phyloP scores from a whole-genome alignment of 2,888 invertebrate genomes.

The Alentia gelatinosa region DNA sequence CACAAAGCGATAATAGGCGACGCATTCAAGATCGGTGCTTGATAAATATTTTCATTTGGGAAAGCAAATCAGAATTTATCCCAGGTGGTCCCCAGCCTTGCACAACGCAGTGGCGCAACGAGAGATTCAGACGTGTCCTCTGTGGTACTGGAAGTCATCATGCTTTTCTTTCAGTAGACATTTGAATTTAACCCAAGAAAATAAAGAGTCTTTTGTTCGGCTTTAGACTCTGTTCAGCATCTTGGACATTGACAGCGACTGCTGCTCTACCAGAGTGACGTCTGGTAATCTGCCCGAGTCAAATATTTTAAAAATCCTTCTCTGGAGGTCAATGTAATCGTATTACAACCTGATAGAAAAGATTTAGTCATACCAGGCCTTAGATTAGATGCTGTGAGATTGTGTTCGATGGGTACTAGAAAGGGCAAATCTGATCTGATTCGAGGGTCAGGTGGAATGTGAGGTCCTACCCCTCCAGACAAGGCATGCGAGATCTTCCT shows the following conservation, averaged over 20 bases:
- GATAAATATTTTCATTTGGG: neutral
- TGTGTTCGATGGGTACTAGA: neutral
- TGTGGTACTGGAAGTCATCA: neutral
- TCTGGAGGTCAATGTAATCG: too few species aligned
- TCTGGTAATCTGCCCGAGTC: neutral
- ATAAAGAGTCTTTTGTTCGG: neutral
- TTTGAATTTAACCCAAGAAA: neutral
- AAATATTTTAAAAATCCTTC: too few species aligned
- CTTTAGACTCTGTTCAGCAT: neutral
- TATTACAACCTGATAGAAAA: too few species aligned
- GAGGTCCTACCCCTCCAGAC: neutral
- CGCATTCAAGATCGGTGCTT: neutral
- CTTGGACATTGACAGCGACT: neutral
- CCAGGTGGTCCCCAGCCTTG: neutral
- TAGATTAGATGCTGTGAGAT: slow-evolving; percentile 1
- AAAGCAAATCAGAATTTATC: neutral
- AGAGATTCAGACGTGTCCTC: neutral
- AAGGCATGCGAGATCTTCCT: neutral
- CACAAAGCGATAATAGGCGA: neutral
- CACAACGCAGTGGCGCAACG: neutral
- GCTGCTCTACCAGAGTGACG: neutral
- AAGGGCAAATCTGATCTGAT: neutral
- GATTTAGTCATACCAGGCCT: too few species aligned
- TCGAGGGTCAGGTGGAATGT: neutral
- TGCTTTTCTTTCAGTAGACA: neutral